Conservation (phyloP, 2,888 invertebrate species). For the Sarcophaga variegata region DNA sequence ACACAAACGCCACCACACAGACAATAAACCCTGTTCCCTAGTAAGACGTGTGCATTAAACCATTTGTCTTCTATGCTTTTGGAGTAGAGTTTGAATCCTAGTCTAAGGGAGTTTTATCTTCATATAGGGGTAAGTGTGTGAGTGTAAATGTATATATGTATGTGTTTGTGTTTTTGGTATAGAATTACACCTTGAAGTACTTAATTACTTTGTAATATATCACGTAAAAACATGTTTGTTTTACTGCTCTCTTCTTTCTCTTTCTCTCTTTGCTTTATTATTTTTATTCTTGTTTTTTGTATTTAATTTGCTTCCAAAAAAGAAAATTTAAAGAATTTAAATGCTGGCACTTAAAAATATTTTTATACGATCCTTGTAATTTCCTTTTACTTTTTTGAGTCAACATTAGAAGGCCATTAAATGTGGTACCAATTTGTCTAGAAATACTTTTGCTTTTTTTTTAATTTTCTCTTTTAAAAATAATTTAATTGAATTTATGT, state of each 20-base stretch:
- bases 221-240: constrained; percentile 41
- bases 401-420: too few relatives aligned
- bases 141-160: neutral
- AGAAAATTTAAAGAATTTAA: constrained; percentile 49
- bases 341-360: constrained; percentile 43
- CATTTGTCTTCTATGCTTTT: neutral
- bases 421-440: too few relatives aligned
- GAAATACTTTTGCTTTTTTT: too few relatives aligned
- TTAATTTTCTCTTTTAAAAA: too few relatives aligned
- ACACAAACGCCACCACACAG: neutral
- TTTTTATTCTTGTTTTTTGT: neutral
- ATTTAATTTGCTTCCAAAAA: neutral
- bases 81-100: too few relatives aligned
- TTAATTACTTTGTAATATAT: constrained; percentile 57
- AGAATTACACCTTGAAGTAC: constrained; percentile 36
- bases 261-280: too few relatives aligned
- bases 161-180: neutral
- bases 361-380: neutral
- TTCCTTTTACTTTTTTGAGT: too few relatives aligned
- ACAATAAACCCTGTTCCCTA: neutral
- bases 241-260: too few relatives aligned
- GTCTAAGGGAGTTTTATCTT: neutral
- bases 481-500: too few relatives aligned
- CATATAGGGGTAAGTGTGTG: neutral
- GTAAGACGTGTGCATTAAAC: neutral